A percentile compares a stretch with the other conserved stretches of the same genome.
These are phyloP conservation scores for Pimpla rufipes DNA, from an alignment of 2,888 invertebrate species.

Conservation along the genomic window DNA sequence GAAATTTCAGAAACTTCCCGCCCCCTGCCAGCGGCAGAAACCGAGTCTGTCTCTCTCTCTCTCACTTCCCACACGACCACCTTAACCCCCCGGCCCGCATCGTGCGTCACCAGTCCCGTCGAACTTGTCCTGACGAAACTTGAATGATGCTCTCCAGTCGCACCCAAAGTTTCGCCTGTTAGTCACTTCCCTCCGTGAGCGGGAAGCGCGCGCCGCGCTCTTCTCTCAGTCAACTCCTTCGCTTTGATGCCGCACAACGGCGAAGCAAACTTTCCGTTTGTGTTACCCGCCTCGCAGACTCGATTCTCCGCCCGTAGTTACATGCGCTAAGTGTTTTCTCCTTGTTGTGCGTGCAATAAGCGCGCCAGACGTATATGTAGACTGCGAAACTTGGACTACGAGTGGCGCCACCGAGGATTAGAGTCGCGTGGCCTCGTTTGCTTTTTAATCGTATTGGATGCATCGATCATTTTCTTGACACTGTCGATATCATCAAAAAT, in stretches of 20 bases:
- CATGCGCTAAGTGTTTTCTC: background rate
- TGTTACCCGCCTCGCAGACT: background rate
- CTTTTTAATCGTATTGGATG: no score
- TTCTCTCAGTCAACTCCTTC: constrained; percentile 5
- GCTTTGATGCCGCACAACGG: constrained; percentile 36
- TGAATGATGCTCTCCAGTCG: constrained; percentile 46
- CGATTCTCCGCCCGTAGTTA: constrained; percentile 13
- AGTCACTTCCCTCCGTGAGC: constrained; percentile 11
- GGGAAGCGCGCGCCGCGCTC: background rate
- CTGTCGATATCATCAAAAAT: no score
- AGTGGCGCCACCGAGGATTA: background rate
- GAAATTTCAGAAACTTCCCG: constrained; percentile 23
- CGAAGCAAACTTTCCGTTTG: constrained; percentile 15
- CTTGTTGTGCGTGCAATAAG: background rate
- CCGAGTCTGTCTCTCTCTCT: constrained; percentile 3
- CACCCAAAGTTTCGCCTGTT: constrained; percentile 31
- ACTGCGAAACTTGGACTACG: background rate
- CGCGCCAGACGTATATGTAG: background rate
- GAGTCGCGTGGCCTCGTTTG: no score
- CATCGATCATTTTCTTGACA: no score
- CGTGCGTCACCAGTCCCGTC: background rate
- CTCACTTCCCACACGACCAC: background rate
- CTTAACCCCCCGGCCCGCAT: background rate
- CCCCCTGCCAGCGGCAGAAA: background rate
- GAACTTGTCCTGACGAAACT: constrained; percentile 33